Evolutionary conservation across 2,797 vertebrate species (phyloP).

Genomic region (Pseudocheirus occidentalis): DNA sequence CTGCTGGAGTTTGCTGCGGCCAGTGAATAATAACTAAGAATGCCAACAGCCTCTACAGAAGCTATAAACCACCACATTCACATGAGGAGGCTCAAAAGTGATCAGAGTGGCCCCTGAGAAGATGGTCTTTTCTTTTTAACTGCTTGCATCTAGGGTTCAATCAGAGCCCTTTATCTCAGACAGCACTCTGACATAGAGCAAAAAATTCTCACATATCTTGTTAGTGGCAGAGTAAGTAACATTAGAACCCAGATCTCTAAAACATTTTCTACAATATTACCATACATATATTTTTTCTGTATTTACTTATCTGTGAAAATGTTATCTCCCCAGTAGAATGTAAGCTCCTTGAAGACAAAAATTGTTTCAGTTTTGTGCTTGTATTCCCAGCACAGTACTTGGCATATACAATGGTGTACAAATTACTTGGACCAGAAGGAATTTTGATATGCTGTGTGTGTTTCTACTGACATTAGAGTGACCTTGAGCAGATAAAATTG

Average conservation of each 20-base stretch:
- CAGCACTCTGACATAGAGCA: background rate
- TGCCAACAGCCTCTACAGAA: background rate
- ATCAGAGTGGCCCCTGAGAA: background rate
- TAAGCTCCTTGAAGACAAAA: background rate
- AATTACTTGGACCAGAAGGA: background rate
- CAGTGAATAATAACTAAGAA: background rate
- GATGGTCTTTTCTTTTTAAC: background rate
- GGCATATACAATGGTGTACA: background rate
- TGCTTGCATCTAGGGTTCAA: background rate
- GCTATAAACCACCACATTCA: background rate
- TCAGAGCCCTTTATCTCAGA: background rate
- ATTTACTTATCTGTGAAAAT: background rate
- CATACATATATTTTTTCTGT: background rate
- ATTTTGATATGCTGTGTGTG: background rate
- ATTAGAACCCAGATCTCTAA: background rate
- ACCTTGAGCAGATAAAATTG: background rate
- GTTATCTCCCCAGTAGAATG: background rate
- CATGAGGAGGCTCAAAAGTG: background rate
- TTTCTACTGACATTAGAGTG: background rate
- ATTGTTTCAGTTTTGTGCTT: background rate
- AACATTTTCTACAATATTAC: background rate
- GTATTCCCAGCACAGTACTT: background rate
- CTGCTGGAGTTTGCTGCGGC: background rate
- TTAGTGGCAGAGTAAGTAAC: background rate
- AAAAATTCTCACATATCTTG: background rate